Percentiles rank a stretch among this genome's conserved stretches.
These are phyloP conservation scores for Tenebrosternarchus preto DNA, from an alignment of 2,113 vertebrate species.

Conservation along the genomic window DNA sequence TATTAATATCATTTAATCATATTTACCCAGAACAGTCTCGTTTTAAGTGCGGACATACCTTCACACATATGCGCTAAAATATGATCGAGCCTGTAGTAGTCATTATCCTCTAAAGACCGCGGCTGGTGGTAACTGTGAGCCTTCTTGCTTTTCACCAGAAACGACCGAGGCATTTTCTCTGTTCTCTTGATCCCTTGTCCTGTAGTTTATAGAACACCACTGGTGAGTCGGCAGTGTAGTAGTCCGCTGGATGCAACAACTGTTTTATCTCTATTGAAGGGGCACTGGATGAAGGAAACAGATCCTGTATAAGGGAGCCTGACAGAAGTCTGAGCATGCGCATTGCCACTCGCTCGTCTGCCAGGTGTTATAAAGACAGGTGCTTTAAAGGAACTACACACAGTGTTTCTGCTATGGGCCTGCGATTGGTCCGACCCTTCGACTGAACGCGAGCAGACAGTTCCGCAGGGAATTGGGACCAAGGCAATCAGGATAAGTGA, in stretches of 20 bases:
- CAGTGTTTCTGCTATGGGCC: conserved; percentile 21
- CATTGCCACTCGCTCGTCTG: conserved; percentile 63
- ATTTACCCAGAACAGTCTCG: no score
- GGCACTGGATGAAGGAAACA: conserved; percentile 52
- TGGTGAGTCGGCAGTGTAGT: background rate
- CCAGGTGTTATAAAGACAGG: conserved; percentile 91
- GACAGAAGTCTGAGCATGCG: conserved; percentile 70
- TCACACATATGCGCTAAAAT: conserved; percentile 80
- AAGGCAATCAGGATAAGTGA: conserved; percentile 64
- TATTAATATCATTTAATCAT: no score
- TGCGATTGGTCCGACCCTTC: conserved; percentile 1
- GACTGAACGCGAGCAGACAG: conserved; percentile 55
- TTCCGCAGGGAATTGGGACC: conserved; percentile 57
- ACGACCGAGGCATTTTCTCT: conserved; percentile 89
- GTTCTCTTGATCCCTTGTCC: background rate
- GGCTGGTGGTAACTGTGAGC: conserved; percentile 97
- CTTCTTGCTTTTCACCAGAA: conserved; percentile 96
- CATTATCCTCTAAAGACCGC: conserved; percentile 81
- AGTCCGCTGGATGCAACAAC: background rate
- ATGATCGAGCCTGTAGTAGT: conserved; percentile 76
- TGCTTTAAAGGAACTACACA: conserved; percentile 67
- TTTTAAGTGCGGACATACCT: conserved; percentile 71
- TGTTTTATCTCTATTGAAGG: background rate
- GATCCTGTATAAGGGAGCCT: conserved; percentile 56
- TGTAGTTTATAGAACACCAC: conserved; percentile 31